These are phyloP conservation scores for Leptopilina drosophilae DNA, from an alignment of 2,888 invertebrate species.

Conservation along the genomic window DNA sequence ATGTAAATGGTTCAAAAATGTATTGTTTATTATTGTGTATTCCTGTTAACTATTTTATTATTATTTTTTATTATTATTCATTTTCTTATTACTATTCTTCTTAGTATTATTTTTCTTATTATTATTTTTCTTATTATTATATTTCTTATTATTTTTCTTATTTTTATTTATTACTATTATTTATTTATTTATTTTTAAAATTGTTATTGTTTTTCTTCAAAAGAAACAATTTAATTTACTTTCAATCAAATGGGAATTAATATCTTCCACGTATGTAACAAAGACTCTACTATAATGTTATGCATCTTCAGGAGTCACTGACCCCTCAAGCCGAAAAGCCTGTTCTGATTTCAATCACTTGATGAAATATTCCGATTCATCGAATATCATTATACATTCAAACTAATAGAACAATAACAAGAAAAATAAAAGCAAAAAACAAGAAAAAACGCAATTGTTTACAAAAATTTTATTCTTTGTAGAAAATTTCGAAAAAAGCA, in stretches of 20 bases:
- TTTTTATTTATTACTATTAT: neutral
- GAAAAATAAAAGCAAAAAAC: neutral
- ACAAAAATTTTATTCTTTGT: neutral
- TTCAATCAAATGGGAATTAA: neutral
- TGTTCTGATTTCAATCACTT: neutral
- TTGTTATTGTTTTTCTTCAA: neutral
- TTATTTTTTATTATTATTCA: no score
- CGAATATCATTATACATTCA: neutral
- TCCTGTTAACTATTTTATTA: no score
- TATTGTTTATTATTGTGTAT: neutral
- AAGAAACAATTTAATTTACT: neutral
- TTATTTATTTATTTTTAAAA: neutral
- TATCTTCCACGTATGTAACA: neutral
- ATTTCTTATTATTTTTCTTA: neutral
- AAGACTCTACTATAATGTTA: conserved; percentile 10
- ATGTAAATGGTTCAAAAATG: no score
- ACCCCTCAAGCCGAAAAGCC: conserved; percentile 14
- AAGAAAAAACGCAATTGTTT: no score
- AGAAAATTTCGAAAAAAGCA: neutral
- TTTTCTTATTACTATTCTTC: neutral
- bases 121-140: neutral
- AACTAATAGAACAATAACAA: neutral
- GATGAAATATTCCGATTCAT: neutral
- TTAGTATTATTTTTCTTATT: neutral
- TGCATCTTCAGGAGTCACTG: conserved; percentile 13